These are phyloP conservation scores for Diabrotica virgifera DNA, from an alignment of 1,140 invertebrate species.

Conservation along the genomic window DNA sequence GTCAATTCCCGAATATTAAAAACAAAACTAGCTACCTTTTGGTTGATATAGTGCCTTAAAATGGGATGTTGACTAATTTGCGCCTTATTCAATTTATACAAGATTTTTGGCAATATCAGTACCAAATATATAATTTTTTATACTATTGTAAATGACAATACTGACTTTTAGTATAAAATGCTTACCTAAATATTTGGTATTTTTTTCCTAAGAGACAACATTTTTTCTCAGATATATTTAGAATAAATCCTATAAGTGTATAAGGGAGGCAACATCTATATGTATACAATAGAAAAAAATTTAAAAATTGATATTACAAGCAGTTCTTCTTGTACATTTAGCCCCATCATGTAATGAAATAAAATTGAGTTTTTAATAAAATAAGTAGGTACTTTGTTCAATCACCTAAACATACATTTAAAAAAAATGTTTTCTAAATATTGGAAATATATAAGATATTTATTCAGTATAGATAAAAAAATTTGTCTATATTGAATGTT, in stretches of 20 bases:
- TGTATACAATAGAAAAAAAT: conserved; percentile 25
- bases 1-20: conserved; percentile 13
- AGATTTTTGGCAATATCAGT: conserved; percentile 22
- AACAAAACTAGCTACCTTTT: conserved; percentile 7
- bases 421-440: no score
- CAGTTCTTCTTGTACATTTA: conserved; percentile 8
- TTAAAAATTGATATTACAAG: conserved; percentile 10
- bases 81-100: conserved; percentile 7
- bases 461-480: no score
- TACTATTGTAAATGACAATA: conserved; percentile 25
- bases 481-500: no score
- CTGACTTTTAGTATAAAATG: conserved; percentile 27
- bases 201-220: conserved; percentile 18
- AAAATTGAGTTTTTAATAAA: no score
- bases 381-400: no score
- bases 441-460: no score
- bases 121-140: conserved; percentile 30
- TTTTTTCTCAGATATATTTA: conserved; percentile 23
- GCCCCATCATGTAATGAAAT: no score
- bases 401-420: no score
- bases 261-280: conserved; percentile 35
- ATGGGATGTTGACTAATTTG: conserved; percentile 24
- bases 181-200: conserved; percentile 19
- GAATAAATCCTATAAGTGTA: conserved; percentile 24
- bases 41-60: conserved; percentile 5